Conservation (phyloP, 2,113 vertebrate species). For the Varanus komodoensis region DNA sequence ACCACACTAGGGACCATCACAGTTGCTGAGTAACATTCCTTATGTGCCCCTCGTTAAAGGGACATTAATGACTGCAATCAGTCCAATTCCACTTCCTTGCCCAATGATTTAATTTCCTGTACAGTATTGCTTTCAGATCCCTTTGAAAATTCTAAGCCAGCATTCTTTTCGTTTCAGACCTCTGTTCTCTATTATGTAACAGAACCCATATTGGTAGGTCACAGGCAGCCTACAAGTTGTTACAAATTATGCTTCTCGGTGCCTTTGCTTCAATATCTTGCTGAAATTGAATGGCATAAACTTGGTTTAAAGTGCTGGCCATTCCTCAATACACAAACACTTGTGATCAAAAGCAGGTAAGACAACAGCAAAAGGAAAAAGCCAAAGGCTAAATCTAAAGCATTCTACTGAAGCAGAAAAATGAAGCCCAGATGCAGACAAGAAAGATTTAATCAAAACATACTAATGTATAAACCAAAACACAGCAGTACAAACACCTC, state of each 20-base stretch:
- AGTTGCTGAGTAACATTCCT: constrained; percentile 64
- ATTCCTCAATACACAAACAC: rapidly evolving
- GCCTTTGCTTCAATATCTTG: background rate
- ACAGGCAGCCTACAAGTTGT: constrained; percentile 27
- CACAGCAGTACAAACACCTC: background rate
- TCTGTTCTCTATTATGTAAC: constrained; percentile 46
- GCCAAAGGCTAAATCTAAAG: background rate
- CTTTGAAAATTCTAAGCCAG: constrained; percentile 51
- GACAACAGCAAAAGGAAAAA: background rate
- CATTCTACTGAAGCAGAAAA: background rate
- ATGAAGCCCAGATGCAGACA: background rate
- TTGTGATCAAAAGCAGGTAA: background rate
- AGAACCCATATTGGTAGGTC: background rate
- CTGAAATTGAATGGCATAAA: constrained; percentile 38
- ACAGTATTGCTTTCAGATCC: constrained; percentile 58
- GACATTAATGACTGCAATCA: constrained; percentile 68
- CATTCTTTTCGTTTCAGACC: constrained; percentile 45
- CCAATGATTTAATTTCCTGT: constrained; percentile 73
- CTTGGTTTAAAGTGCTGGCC: background rate
- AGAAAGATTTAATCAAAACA: background rate
- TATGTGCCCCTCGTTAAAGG: constrained; percentile 65
- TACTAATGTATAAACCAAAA: background rate
- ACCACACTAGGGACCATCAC: constrained; percentile 48
- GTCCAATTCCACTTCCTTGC: constrained; percentile 55
- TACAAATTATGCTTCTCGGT: constrained; percentile 21